Evolutionary conservation across 2,113 vertebrate genomes (phyloP).

Genomic region (Megaleporinus macrocephalus): DNA sequence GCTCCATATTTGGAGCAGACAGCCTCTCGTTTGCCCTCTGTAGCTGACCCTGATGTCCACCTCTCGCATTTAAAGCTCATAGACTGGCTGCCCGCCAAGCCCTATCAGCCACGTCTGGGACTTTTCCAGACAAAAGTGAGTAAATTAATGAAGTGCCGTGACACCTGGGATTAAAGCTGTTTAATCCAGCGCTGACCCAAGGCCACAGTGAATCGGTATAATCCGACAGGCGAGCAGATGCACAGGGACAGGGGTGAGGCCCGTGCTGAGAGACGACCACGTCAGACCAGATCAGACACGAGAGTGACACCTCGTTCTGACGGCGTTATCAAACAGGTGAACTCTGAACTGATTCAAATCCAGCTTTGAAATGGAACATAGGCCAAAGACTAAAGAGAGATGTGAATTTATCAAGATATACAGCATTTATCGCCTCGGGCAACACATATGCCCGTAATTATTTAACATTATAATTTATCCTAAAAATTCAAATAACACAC

Average conservation of each 20-base stretch:
- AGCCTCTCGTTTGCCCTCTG: conserved; percentile 4
- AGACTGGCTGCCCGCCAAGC: conserved; percentile 19
- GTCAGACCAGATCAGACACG: background rate
- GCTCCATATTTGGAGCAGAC: conserved; percentile 14
- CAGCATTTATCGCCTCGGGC: background rate
- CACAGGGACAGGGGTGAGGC: background rate
- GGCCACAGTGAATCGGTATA: conserved; percentile 42
- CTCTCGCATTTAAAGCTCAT: conserved; percentile 27
- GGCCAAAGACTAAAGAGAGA: background rate
- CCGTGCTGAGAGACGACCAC: background rate
- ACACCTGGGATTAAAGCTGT: conserved; percentile 45
- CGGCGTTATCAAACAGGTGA: background rate
- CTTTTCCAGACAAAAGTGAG: conserved; percentile 34
- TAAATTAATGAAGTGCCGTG: conserved; percentile 54
- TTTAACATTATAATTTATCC: background rate
- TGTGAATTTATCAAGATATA: no score
- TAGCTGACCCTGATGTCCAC: conserved; percentile 21
- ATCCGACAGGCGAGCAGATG: conserved; percentile 42
- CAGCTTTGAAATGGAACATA: background rate
- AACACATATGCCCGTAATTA: background rate
- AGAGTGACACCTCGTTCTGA: background rate
- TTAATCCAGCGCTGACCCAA: conserved; percentile 45
- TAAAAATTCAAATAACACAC: background rate
- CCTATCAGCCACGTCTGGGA: conserved; percentile 25
- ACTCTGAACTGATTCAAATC: background rate